These are phyloP conservation scores for Aphrocallistes beatrix DNA, from an alignment of 37 sponge, comb jelly and placozoan genomes.

Conservation along the genomic window DNA sequence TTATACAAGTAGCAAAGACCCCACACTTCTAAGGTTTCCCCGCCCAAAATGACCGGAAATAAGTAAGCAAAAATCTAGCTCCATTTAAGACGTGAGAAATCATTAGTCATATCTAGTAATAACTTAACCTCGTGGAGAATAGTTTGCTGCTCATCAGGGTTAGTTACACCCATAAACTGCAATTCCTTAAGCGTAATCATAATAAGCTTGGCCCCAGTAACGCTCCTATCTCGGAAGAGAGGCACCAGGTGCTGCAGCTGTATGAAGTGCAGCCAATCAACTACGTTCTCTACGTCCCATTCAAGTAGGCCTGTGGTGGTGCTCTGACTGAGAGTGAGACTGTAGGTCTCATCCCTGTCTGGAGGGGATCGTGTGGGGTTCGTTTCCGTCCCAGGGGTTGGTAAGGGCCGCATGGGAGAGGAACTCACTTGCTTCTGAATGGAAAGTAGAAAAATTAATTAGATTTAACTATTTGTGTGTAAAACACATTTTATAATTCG, in stretches of 20 bases:
- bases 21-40: too few species aligned
- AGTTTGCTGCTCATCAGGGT: background rate
- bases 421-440: background rate
- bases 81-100: too few species aligned
- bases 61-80: too few species aligned
- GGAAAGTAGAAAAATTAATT: too few species aligned
- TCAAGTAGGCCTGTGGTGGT: background rate
- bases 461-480: too few species aligned
- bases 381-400: background rate
- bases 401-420: background rate
- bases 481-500: too few species aligned
- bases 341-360: background rate
- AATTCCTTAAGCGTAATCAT: background rate
- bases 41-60: too few species aligned
- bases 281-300: background rate
- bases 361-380: background rate
- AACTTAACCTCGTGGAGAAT: background rate
- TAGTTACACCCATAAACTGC: constrained; percentile 12
- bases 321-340: background rate
- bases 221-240: background rate
- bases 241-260: background rate
- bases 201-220: background rate
- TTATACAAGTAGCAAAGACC: too few species aligned
- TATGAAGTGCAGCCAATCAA: background rate
- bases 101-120: too few species aligned